These are phyloP conservation scores for Phaetusa simplex DNA, from an alignment of 2,113 vertebrate genomes.

Conservation along the genomic window DNA sequence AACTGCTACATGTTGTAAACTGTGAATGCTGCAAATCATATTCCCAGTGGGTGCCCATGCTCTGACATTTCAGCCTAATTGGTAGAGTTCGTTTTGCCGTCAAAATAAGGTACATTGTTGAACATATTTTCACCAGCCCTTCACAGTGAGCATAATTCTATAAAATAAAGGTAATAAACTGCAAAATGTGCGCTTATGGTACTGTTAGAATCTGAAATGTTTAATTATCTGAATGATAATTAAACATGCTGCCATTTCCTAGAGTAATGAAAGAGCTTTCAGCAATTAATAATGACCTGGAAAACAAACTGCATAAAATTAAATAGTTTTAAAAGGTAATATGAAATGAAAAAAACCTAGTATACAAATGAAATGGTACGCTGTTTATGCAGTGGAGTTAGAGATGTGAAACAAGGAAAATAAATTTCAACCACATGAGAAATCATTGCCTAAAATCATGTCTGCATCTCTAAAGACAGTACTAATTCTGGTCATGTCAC, in stretches of 20 bases:
- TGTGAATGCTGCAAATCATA: neutral
- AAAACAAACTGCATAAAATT: conserved; percentile 33
- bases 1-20: neutral
- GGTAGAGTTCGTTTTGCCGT: neutral
- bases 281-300: conserved; percentile 44
- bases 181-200: conserved; percentile 23
- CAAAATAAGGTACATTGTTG: neutral
- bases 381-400: neutral
- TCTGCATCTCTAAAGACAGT: neutral
- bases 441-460: neutral
- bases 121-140: neutral
- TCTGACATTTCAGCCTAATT: neutral
- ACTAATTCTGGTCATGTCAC: neutral
- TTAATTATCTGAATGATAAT: conserved; percentile 49
- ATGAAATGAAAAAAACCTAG: neutral
- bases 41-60: neutral
- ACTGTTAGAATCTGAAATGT: conserved; percentile 5
- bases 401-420: neutral
- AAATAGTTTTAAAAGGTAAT: neutral
- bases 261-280: conserved; percentile 40
- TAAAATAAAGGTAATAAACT: conserved; percentile 56
- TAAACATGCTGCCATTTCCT: conserved; percentile 44
- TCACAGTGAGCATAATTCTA: neutral
- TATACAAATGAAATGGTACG: neutral
- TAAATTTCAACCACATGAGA: neutral